Base-by-base conservation (phyloP, 2,113 vertebrate genomes). In the Nasalis larvatus region DNA sequence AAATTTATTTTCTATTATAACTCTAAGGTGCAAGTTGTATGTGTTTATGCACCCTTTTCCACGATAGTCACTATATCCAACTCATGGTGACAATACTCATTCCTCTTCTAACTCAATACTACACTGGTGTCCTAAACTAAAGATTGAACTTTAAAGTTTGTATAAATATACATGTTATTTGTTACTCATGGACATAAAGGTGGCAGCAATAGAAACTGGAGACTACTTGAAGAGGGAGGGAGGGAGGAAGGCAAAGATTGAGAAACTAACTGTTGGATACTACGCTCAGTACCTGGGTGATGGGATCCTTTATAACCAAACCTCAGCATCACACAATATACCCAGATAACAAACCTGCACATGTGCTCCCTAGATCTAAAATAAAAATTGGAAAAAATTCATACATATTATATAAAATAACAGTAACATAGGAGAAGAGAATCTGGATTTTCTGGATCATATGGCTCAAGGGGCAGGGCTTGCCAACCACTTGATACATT, bases 391-490 rank as follows among this genome's bases (percentile, higher is more conserved):
- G 52, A 54, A 54, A 54, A 54, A 54, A 54, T 54, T 18, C 52
- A 54, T 54, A 54, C 18, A 0, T 7, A 54, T 96, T 18, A 17
- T 25, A 40, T 56, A 81, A 58, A 77, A 54, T 73, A 54, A 82
- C 3, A n/a, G 45, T 12, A 32, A 77, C 32, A 68, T 40, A 11
- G 27, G 16, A 69, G 9, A 86, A 1, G 7, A 0, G 30, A 18
- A 17, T 42, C 47, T 66, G 32, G 25, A 47, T 89, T 60, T 80
- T 8, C 7, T 85, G 37, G 4, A 1, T 56, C 20, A 42, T 49
- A 9, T 25, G 47, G 23, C 0, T 71, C 30, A 27, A 35, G 14
- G 17, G 2, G 1, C 20, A 60, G 12, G 7, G 0, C 1, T 27
- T 47, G 30, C 7, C 10, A 54, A 54, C 18, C 18, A 20, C 52